Percentiles rank a stretch among this genome's conserved stretches.
These are phyloP conservation scores for Thalassoma bifasciatum DNA, from an alignment of 2,113 vertebrate genomes.

Conservation along the genomic window DNA sequence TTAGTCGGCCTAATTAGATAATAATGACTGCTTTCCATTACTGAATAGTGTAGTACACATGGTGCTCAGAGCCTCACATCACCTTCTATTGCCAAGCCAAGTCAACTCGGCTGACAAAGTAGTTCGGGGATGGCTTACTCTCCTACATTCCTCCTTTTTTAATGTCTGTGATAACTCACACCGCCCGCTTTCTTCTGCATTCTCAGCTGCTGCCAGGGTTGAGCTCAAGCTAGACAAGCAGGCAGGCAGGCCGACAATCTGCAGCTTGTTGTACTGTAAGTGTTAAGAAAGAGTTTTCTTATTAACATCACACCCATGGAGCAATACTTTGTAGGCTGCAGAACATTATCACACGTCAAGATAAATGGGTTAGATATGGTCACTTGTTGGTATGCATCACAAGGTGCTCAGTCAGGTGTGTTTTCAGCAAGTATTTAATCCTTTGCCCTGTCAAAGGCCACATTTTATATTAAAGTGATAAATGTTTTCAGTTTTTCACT, in stretches of 20 bases:
- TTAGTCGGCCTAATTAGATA: conserved; percentile 83
- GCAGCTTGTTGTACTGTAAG: conserved; percentile 20
- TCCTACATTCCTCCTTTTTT: conserved; percentile 35
- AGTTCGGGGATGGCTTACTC: conserved; percentile 35
- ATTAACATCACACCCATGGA: conserved; percentile 1
- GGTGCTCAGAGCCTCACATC: conserved; percentile 50
- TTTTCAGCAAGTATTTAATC: conserved; percentile 15
- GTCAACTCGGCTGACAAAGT: conserved; percentile 66
- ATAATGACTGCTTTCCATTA: conserved; percentile 83
- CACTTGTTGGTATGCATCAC: background rate
- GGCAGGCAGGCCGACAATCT: conserved; percentile 17
- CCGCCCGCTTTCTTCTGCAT: background rate
- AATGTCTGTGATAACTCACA: conserved; percentile 43
- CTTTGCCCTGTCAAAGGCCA: background rate
- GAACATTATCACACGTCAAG: background rate
- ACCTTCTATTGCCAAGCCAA: conserved; percentile 65
- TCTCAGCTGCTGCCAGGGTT: conserved; percentile 31
- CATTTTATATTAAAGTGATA: background rate
- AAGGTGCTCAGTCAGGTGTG: background rate
- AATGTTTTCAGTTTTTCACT: background rate
- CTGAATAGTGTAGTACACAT: conserved; percentile 59
- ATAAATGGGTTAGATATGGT: background rate
- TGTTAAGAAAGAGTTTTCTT: conserved; percentile 1
- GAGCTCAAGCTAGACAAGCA: conserved; percentile 16
- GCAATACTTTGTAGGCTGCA: background rate